Evolutionary conservation across 2,888 invertebrate species (phyloP), one percentile per base, ranked within the genome.

Genomic region (Itoplectis maculator): DNA sequence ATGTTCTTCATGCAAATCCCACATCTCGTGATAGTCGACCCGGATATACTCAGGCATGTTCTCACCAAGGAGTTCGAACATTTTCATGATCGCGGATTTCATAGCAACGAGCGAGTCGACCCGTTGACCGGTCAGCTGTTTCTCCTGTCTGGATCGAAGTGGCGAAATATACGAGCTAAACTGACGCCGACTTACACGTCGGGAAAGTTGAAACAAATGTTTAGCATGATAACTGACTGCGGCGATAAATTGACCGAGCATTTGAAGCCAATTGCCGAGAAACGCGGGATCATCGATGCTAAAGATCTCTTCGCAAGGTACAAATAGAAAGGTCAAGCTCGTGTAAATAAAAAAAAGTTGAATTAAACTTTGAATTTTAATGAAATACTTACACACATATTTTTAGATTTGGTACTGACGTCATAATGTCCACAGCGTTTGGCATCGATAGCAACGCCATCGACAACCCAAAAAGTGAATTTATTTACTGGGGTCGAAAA

Each of bases 121-220:
- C 92, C 91, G 0, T 63, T 92, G 4, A 84, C 86, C 9, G 90
- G 84, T 0, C 87, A 91, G 68, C 76, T 92, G 20, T 90, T 92
- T 45, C 75, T 84, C 0, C 63, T 90, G 15, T 77, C 86, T 6
- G 93, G 92, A 0, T 82, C 86, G 7, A 88, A 87, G 42, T 93
- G 93, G 93, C 89, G 87, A 66, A 86, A 87, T 70, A 81, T 93
- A 13, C 87, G 93, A 9, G 82, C 89, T 7, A 92, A 92, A 78
- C 77, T 93, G 18, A 89, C 91, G 2, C 92, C 93, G 18, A 90
- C 91, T 6, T 93, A 93, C 79, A 93, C 93, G 0, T 88, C 92
- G 0, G 91, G 92, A 9, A 93, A 92, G 80, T 87, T 93, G 83
- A 93, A 92, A 74, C 86, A 87, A 63, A 90, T 93, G 88, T 92